phyloP scores from a whole-genome alignment of 2,113 vertebrate genomes.

The Cepphus grylle region DNA sequence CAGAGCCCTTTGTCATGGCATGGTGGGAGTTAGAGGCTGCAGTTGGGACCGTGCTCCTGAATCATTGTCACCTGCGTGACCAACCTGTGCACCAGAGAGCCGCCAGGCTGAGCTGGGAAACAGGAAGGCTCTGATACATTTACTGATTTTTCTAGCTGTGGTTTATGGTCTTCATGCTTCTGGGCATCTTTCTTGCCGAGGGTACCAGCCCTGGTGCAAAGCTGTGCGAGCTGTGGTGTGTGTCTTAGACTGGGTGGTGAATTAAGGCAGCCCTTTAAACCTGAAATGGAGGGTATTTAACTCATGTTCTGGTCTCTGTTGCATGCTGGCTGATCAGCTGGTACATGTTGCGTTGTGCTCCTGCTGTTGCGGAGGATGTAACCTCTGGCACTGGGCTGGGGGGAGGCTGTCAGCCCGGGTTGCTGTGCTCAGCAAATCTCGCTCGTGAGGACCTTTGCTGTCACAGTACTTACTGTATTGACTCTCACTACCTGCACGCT shows the following conservation, averaged over 20 bases:
- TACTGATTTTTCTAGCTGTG: background rate
- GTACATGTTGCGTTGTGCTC: background rate
- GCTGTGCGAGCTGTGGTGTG: background rate
- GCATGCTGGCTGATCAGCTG: background rate
- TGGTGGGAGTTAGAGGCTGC: background rate
- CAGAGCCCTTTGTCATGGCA: background rate
- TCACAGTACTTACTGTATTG: fast-evolving
- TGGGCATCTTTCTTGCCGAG: background rate
- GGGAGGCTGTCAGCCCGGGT: background rate
- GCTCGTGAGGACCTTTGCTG: background rate
- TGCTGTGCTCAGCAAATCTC: background rate
- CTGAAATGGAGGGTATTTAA: background rate
- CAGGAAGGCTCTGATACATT: background rate
- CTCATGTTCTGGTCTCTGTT: background rate
- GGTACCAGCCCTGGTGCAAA: background rate
- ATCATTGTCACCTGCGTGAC: background rate
- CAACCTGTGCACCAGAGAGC: background rate
- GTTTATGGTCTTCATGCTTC: background rate
- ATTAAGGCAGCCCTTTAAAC: background rate
- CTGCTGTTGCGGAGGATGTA: background rate
- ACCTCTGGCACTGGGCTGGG: background rate
- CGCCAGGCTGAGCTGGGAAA: background rate
- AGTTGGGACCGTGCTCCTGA: background rate
- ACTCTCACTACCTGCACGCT: background rate
- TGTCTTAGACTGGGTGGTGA: fast-evolving